These are phyloP conservation scores for Drosophila orena DNA, from an alignment of 1,140 invertebrate species.

Conservation along the genomic window DNA sequence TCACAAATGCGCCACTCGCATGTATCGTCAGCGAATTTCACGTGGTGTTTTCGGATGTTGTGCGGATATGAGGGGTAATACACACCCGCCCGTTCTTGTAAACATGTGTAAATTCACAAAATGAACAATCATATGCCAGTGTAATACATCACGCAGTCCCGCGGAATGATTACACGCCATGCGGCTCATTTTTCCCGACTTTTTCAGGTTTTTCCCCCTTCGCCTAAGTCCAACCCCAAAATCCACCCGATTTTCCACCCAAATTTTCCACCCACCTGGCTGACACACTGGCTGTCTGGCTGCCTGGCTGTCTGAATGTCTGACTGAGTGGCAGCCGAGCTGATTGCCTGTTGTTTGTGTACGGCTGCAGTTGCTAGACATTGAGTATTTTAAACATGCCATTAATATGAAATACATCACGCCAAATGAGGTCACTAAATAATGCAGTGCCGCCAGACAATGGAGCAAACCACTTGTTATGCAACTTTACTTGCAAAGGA, in stretches of 20 bases:
- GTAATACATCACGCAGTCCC: slow-evolving; percentile 74
- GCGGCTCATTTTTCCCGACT: slow-evolving; percentile 55
- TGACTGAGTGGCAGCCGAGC: slow-evolving; percentile 29
- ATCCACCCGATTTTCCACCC: neutral
- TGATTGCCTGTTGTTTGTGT: slow-evolving; percentile 49
- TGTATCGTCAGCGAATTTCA: slow-evolving; percentile 51
- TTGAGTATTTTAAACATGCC: slow-evolving; percentile 63
- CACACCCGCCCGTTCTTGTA: slow-evolving; percentile 49
- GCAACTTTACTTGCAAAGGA: slow-evolving; percentile 4
- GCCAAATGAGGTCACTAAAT: slow-evolving; percentile 49
- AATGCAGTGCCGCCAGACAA: slow-evolving; percentile 53
- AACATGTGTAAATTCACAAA: slow-evolving; percentile 79
- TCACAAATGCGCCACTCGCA: slow-evolving; percentile 54
- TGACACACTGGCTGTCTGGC: slow-evolving; percentile 7
- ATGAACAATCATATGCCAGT: slow-evolving; percentile 78
- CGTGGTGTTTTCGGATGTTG: slow-evolving; percentile 8
- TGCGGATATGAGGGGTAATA: neutral
- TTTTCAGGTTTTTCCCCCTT: slow-evolving; percentile 14
- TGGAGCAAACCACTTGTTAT: slow-evolving; percentile 31
- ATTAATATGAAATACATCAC: slow-evolving; percentile 70
- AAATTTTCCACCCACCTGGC: slow-evolving; percentile 11
- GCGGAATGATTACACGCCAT: slow-evolving; percentile 58
- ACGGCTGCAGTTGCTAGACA: slow-evolving; percentile 39
- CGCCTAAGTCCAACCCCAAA: neutral
- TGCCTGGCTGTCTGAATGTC: slow-evolving; percentile 30